Conservation (phyloP, 2,888 invertebrate species). For the Harpalus rubripes region DNA sequence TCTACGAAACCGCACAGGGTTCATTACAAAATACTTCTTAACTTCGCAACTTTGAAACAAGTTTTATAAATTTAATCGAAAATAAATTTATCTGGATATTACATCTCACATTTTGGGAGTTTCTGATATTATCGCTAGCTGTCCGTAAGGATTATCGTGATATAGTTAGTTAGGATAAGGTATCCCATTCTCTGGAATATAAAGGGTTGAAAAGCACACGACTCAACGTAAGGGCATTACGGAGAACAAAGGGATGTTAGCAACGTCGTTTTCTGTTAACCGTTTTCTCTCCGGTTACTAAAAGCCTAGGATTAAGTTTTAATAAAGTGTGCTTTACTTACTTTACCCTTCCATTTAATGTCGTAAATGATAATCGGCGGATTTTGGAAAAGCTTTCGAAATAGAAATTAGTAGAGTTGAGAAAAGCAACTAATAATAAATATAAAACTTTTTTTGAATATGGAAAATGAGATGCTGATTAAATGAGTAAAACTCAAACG, state of each 20-base stretch:
- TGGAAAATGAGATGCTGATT: no score
- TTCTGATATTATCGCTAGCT: not conserved
- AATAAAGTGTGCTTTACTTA: constrained; percentile 27
- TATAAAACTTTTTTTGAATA: not conserved
- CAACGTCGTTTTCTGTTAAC: constrained; percentile 30
- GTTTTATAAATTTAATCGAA: no score
- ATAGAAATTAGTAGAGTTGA: not conserved
- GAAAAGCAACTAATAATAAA: not conserved
- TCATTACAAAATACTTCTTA: no score
- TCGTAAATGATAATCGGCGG: not conserved
- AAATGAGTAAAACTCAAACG: no score
- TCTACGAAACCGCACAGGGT: no score
- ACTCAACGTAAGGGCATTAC: no score
- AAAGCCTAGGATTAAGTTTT: constrained; percentile 42
- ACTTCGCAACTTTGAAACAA: no score
- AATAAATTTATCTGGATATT: not conserved
- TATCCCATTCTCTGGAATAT: not conserved
- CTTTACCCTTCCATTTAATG: not conserved
- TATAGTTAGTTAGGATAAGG: not conserved
- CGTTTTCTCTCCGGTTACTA: constrained; percentile 45
- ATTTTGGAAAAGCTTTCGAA: not conserved
- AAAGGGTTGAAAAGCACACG: not conserved
- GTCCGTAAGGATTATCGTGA: not conserved
- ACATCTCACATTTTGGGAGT: not conserved
- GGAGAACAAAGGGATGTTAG: constrained; percentile 50